Evolutionary conservation across 2,113 vertebrate genomes (phyloP).

Genomic region (Paramormyrops kingsleyae): DNA sequence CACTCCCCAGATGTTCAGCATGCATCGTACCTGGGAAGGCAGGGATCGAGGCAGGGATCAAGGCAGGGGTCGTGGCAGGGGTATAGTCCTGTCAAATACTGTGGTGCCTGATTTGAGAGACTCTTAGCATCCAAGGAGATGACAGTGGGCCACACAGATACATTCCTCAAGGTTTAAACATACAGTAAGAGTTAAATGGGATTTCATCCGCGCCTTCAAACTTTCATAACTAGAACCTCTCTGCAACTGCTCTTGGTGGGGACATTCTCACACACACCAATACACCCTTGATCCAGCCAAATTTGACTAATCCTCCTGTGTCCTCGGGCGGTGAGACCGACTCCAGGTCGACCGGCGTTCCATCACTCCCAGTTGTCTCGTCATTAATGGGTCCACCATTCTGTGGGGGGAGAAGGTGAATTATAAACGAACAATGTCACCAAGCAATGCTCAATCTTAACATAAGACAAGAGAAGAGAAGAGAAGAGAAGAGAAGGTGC

Average conservation of each 20-base stretch:
- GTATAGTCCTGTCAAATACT: background rate
- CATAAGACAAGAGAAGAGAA: background rate
- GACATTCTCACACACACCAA: conserved; percentile 73
- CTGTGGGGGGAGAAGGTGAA: conserved; percentile 43
- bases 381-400: conserved; percentile 60
- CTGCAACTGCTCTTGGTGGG: background rate
- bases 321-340: conserved; percentile 53
- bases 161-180: background rate
- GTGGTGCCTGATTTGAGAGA: too few species aligned
- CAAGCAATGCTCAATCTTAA: background rate
- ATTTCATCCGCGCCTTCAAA: background rate
- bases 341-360: conserved; percentile 60
- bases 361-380: conserved; percentile 66
- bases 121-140: background rate
- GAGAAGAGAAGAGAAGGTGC: conserved; percentile 1
- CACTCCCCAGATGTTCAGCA: conserved; percentile 99
- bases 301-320: conserved; percentile 70
- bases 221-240: background rate
- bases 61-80: background rate
- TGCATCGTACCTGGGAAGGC: conserved; percentile 83
- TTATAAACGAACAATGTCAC: background rate
- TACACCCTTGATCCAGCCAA: conserved; percentile 96
- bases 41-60: background rate
- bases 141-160: background rate
- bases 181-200: background rate